A percentile compares a stretch with the other conserved stretches of the same genome.
phyloP scores from a whole-genome alignment of 2,113 vertebrate genomes.

The Semnornis frantzii region DNA sequence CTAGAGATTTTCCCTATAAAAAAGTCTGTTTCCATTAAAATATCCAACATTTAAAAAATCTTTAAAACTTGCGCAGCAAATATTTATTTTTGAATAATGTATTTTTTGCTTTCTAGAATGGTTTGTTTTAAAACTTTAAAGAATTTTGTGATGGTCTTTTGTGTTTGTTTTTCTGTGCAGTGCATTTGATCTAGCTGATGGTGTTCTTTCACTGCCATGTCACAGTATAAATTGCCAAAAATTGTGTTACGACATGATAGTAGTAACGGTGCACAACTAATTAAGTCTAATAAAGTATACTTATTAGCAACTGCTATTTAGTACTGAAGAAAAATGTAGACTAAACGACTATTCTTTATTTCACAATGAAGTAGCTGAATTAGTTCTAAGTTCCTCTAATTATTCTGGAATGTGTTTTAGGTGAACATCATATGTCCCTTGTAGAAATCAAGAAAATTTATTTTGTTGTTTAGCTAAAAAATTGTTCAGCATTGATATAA shows the following conservation, averaged over 20 bases:
- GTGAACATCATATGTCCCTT: neutral
- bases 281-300: constrained; percentile 5
- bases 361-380: neutral
- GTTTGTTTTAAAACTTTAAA: neutral
- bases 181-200: neutral
- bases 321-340: neutral
- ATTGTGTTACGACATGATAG: neutral
- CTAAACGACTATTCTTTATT: neutral
- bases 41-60: neutral
- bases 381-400: neutral
- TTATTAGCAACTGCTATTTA: neutral
- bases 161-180: neutral
- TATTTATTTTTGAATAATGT: neutral
- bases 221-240: constrained; percentile 24
- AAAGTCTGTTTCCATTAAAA: neutral
- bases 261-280: constrained; percentile 6
- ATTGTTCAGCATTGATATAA: neutral
- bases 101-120: neutral
- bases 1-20: neutral
- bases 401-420: neutral
- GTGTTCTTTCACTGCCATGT: neutral
- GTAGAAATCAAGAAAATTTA: neutral
- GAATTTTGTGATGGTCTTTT: neutral
- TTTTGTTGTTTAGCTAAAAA: neutral
- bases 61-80: neutral